These are phyloP conservation scores for Venusia cambrica DNA, from an alignment of 2,888 invertebrate genomes.

Conservation along the genomic window DNA sequence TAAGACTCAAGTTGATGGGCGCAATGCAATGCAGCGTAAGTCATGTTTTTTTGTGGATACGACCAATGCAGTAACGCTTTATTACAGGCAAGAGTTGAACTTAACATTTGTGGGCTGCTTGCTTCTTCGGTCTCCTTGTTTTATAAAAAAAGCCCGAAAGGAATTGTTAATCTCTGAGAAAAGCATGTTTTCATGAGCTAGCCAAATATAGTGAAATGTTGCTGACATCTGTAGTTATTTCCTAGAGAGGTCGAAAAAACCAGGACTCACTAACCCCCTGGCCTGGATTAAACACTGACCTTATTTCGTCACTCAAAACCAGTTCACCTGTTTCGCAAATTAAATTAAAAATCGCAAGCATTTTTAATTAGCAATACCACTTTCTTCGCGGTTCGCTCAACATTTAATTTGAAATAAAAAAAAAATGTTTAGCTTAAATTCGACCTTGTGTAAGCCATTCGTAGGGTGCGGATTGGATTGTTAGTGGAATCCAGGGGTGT, in stretches of 20 bases:
- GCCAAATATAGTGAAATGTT: constrained; percentile 2
- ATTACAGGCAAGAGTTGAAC: no score
- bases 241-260: constrained; percentile 1
- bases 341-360: constrained; percentile 36
- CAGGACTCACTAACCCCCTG: constrained; percentile 3
- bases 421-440: constrained; percentile 23
- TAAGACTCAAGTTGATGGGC: no score
- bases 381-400: constrained; percentile 46
- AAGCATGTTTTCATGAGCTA: no score
- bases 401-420: constrained; percentile 40
- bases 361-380: constrained; percentile 56
- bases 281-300: constrained; percentile 9
- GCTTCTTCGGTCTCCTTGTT: no score
- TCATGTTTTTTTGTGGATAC: no score
- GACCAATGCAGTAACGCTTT: no score
- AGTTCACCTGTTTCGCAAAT: constrained; percentile 23
- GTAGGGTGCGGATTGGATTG: constrained; percentile 33
- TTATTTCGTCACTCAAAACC: constrained; percentile 12
- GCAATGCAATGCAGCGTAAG: no score
- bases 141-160: no score
- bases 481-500: constrained; percentile 35
- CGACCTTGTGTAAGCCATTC: constrained; percentile 21
- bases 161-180: no score
- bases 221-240: constrained; percentile 1
- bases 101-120: no score